These are phyloP conservation scores for Camponotus floridanus DNA, from an alignment of 1,140 invertebrate species.

Conservation along the genomic window DNA sequence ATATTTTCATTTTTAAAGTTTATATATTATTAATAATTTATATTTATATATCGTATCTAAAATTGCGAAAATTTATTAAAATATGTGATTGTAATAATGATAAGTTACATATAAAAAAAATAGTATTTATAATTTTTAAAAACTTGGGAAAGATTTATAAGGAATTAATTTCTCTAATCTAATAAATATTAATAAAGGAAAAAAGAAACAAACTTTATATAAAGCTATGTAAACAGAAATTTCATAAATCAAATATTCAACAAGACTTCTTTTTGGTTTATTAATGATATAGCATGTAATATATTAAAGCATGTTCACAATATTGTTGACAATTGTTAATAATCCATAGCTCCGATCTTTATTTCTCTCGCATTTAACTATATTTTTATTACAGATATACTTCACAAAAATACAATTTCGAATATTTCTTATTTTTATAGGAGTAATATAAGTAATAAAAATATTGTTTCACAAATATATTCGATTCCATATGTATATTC, in stretches of 20 bases:
- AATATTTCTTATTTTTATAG: slow-evolving; percentile 69
- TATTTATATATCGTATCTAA: too few species aligned
- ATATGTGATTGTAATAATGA: too few species aligned
- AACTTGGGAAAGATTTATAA: too few species aligned
- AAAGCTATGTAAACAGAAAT: slow-evolving; percentile 29
- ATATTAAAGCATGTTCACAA: slow-evolving; percentile 36
- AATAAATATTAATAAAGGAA: background rate
- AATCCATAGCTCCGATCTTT: slow-evolving; percentile 44
- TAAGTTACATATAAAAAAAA: too few species aligned
- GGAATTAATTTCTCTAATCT: too few species aligned
- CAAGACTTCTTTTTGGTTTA: slow-evolving; percentile 35
- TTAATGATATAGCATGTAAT: slow-evolving; percentile 38
- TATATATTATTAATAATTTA: too few species aligned
- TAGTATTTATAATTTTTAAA: too few species aligned
- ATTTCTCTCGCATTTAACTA: slow-evolving; percentile 68
- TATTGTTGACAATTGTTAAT: slow-evolving; percentile 61
- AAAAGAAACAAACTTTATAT: background rate
- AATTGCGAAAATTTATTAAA: too few species aligned
- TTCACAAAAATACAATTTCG: slow-evolving; percentile 76
- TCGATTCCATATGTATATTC: slow-evolving; percentile 59
- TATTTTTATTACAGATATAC: slow-evolving; percentile 74
- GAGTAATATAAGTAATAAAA: slow-evolving; percentile 74
- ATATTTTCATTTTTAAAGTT: background rate
- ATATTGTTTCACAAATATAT: slow-evolving; percentile 70
- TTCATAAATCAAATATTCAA: slow-evolving; percentile 39